A percentile compares a stretch with the other conserved stretches of the same genome.
These are phyloP conservation scores for Tetramorium simillimum DNA, from an alignment of 1,140 invertebrate species.

Conservation along the genomic window DNA sequence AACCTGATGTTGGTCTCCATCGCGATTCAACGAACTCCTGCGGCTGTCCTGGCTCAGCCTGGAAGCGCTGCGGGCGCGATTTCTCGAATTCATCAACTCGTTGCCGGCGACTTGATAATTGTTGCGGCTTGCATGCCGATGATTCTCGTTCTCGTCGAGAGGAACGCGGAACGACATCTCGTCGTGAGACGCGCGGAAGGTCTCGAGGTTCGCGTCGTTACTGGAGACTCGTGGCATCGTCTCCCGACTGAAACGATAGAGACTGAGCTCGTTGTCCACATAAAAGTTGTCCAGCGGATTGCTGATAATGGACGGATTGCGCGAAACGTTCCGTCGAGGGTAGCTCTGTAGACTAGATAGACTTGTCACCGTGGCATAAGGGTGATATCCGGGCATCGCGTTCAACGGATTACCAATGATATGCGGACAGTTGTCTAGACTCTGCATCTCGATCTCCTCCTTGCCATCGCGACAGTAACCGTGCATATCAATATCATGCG, in stretches of 20 bases:
- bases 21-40: constrained; percentile 47
- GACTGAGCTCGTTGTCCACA: constrained; percentile 76
- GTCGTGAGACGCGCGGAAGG: constrained; percentile 61
- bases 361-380: constrained; percentile 72
- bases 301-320: constrained; percentile 78
- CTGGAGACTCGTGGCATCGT: constrained; percentile 60
- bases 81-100: constrained; percentile 75
- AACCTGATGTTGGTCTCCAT: constrained; percentile 45
- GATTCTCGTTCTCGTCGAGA: constrained; percentile 57
- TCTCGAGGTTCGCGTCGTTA: constrained; percentile 63
- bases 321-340: constrained; percentile 71
- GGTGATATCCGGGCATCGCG: constrained; percentile 64
- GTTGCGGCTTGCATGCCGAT: constrained; percentile 56
- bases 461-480: constrained; percentile 75
- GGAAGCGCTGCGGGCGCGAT: constrained; percentile 68
- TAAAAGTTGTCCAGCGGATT: constrained; percentile 79
- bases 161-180: constrained; percentile 51
- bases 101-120: constrained; percentile 64
- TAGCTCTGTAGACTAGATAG: constrained; percentile 77
- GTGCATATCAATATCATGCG: constrained; percentile 80
- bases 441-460: constrained; percentile 81
- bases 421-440: constrained; percentile 76
- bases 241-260: constrained; percentile 60
- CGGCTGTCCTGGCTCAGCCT: constrained; percentile 59
- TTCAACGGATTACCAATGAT: constrained; percentile 77